Conservation (phyloP, 2,888 invertebrate species). For the Dasysyrphus tricinctus region DNA sequence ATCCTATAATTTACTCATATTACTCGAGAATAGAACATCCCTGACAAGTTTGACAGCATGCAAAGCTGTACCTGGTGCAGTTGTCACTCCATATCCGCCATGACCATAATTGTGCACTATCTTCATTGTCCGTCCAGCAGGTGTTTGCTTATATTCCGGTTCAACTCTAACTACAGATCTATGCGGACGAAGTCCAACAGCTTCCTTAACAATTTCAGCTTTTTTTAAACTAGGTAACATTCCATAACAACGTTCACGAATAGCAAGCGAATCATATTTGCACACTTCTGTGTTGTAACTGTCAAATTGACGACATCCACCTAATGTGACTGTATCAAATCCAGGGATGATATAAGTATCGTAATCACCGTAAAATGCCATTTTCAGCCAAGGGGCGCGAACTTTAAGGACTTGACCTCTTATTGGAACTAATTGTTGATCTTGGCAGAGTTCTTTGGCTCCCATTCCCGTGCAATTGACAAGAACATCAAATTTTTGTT, state of each 20-base stretch:
- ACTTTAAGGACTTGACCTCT: slow-evolving; percentile 93
- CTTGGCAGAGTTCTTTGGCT: slow-evolving; percentile 90
- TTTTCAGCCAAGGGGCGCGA: slow-evolving; percentile 94
- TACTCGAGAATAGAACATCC: slow-evolving; percentile 84
- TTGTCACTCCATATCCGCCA: slow-evolving; percentile 95
- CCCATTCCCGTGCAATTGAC: slow-evolving; percentile 95
- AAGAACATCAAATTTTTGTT: slow-evolving; percentile 87
- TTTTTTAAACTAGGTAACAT: slow-evolving; percentile 88
- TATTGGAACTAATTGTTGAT: slow-evolving; percentile 90
- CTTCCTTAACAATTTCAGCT: slow-evolving; percentile 86
- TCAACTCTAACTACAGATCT: slow-evolving; percentile 90
- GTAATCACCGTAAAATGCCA: slow-evolving; percentile 93
- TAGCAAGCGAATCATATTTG: slow-evolving; percentile 89
- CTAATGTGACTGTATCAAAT: slow-evolving; percentile 89
- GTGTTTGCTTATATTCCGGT: slow-evolving; percentile 84
- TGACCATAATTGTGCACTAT: slow-evolving; percentile 98
- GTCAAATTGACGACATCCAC: slow-evolving; percentile 93
- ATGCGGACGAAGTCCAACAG: slow-evolving; percentile 93
- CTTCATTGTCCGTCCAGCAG: slow-evolving; percentile 84
- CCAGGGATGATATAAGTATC: slow-evolving; percentile 95
- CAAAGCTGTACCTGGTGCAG: slow-evolving; percentile 93
- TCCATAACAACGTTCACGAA: slow-evolving; percentile 90
- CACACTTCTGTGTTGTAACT: slow-evolving; percentile 88
- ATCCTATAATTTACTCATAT: slow-evolving; percentile 79
- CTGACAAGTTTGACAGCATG: slow-evolving; percentile 89